Percentiles rank a stretch among this genome's conserved stretches.
These are phyloP conservation scores for Bombus picipes DNA, from an alignment of 1,140 invertebrate species.

Conservation along the genomic window DNA sequence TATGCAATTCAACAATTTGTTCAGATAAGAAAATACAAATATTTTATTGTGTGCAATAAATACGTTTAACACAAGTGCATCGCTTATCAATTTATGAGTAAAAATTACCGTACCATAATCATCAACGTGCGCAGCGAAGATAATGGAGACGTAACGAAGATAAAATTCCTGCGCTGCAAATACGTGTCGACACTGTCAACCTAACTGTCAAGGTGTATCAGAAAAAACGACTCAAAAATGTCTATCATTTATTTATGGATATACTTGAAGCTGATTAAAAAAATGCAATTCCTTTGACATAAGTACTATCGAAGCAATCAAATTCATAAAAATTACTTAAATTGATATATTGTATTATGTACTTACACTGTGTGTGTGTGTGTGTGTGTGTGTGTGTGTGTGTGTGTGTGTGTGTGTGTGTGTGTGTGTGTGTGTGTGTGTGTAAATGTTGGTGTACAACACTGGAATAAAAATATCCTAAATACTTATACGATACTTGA, in stretches of 20 bases:
- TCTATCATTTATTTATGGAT: not conserved
- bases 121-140: not conserved
- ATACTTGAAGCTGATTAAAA: no score
- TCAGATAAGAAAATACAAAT: not conserved
- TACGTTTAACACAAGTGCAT: not conserved
- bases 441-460: no score
- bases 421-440: accelerated
- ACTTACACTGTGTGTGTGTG: no score
- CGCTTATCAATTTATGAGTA: not conserved
- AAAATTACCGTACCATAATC: not conserved
- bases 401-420: no score
- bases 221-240: not conserved
- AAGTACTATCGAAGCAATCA: not conserved
- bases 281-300: not conserved
- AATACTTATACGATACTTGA: not conserved
- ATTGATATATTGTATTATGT: no score
- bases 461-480: no score
- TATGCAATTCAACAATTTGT: not conserved
- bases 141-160: not conserved
- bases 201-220: not conserved
- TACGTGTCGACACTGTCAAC: not conserved
- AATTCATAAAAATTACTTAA: no score
- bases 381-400: no score
- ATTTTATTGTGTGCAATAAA: not conserved
- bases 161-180: not conserved